These are phyloP conservation scores for Luffia ferchaultella DNA, from an alignment of 2,888 invertebrate genomes.

Conservation along the genomic window DNA sequence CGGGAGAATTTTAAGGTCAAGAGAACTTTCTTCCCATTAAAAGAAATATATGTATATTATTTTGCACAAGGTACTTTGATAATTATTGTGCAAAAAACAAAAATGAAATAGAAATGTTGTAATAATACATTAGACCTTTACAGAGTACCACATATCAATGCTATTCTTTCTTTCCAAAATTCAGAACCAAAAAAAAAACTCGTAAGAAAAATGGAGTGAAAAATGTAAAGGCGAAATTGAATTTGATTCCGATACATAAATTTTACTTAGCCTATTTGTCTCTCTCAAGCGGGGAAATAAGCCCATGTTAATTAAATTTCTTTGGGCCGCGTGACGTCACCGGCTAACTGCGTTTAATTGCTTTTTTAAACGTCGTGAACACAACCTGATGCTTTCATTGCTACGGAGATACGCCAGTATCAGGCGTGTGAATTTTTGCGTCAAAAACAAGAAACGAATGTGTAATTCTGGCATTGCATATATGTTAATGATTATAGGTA, in stretches of 20 bases:
- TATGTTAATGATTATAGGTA: too few species aligned
- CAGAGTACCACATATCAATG: too few species aligned
- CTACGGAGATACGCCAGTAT: too few species aligned
- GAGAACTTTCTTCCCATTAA: too few species aligned
- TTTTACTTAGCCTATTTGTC: slow-evolving; percentile 64
- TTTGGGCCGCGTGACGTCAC: slow-evolving; percentile 45
- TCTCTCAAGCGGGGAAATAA: slow-evolving; percentile 51
- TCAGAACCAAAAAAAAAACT: slow-evolving; percentile 28
- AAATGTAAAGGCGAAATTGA: slow-evolving; percentile 63
- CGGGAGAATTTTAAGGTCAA: too few species aligned
- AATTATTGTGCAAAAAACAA: too few species aligned
- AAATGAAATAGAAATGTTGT: background rate
- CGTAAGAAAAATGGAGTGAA: slow-evolving; percentile 51
- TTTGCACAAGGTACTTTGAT: too few species aligned
- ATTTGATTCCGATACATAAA: slow-evolving; percentile 66
- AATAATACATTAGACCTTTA: too few species aligned
- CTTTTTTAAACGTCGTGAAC: slow-evolving; percentile 21
- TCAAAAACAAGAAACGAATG: too few species aligned
- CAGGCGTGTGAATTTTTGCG: too few species aligned
- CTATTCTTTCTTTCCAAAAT: background rate
- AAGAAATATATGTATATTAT: too few species aligned
- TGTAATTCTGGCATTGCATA: too few species aligned
- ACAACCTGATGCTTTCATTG: background rate
- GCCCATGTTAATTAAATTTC: slow-evolving; percentile 59
- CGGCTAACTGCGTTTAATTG: slow-evolving; percentile 42